These are phyloP conservation scores for Lithophane socia DNA, from an alignment of 2,888 invertebrate genomes.

Conservation along the genomic window DNA sequence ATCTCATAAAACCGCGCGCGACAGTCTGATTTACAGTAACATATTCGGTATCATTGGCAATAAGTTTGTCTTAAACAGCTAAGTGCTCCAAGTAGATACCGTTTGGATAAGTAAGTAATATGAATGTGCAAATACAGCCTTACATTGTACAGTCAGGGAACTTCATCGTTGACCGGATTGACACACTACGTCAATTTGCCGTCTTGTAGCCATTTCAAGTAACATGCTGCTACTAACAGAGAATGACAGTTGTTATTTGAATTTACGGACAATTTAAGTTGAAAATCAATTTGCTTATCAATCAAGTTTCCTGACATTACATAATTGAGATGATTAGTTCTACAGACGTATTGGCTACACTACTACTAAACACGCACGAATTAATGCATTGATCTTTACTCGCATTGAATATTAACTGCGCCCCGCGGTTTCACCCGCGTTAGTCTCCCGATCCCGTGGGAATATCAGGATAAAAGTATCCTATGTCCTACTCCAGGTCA, in stretches of 20 bases:
- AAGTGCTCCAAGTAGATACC: conserved; percentile 67
- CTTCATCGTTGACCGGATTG: conserved; percentile 22
- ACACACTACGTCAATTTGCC: conserved; percentile 8
- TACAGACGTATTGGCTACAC: not conserved
- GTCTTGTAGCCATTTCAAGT: not conserved
- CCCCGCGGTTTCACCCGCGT: no score
- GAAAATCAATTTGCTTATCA: no score
- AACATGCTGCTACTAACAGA: not conserved
- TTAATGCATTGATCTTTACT: not conserved
- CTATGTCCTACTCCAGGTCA: no score
- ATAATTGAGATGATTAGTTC: not conserved
- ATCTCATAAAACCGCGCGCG: conserved; percentile 83
- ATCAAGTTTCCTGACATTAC: not conserved
- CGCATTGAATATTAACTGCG: not conserved
- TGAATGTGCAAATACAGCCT: conserved; percentile 56
- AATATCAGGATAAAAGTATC: no score
- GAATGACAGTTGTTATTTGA: not conserved
- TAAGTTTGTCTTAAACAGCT: conserved; percentile 76
- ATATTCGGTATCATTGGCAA: conserved; percentile 79
- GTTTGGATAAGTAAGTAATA: conserved; percentile 51
- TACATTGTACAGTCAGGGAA: conserved; percentile 18
- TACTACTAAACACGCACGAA: not conserved
- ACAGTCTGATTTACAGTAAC: conserved; percentile 82
- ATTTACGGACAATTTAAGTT: not conserved
- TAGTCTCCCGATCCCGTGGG: no score